phyloP scores from a whole-genome alignment of 2,888 invertebrate genomes.

The Sepiola atlantica region DNA sequence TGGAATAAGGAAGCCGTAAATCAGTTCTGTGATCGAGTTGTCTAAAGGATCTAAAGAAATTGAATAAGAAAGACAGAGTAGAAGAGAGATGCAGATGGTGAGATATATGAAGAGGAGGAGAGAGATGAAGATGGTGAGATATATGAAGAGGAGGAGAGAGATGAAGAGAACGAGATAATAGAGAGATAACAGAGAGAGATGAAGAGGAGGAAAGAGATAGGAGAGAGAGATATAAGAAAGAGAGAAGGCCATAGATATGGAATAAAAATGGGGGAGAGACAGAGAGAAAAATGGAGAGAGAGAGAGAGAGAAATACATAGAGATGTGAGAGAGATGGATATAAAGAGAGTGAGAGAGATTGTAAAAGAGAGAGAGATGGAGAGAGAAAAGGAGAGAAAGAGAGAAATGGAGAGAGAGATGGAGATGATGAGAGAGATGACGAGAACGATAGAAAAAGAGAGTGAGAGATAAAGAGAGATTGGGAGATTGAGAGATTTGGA shows the following conservation, averaged over 20 bases:
- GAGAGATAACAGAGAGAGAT: not conserved
- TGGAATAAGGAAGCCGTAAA: not conserved
- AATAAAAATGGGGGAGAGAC: no score
- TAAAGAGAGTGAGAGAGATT: not conserved
- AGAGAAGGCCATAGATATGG: no score
- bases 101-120: no score
- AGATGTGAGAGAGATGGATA: not conserved
- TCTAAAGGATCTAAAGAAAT: not conserved
- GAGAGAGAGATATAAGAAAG: no score
- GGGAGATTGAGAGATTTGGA: not conserved
- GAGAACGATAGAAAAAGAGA: not conserved
- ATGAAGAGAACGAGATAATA: not conserved
- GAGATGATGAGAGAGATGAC: not conserved
- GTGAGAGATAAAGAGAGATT: not conserved
- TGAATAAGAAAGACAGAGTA: no score
- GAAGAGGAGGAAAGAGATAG: not conserved
- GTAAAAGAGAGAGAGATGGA: not conserved
- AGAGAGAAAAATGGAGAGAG: not conserved
- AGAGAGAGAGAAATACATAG: not conserved
- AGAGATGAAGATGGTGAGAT: no score
- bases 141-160: no score
- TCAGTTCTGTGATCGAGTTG: not conserved
- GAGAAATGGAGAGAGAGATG: not conserved
- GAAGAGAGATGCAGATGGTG: no score
- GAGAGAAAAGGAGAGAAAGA: not conserved